A percentile compares a stretch with the other conserved stretches of the same genome.
phyloP scores from a whole-genome alignment of 2,113 vertebrate species.

The Urocitellus parryii region DNA sequence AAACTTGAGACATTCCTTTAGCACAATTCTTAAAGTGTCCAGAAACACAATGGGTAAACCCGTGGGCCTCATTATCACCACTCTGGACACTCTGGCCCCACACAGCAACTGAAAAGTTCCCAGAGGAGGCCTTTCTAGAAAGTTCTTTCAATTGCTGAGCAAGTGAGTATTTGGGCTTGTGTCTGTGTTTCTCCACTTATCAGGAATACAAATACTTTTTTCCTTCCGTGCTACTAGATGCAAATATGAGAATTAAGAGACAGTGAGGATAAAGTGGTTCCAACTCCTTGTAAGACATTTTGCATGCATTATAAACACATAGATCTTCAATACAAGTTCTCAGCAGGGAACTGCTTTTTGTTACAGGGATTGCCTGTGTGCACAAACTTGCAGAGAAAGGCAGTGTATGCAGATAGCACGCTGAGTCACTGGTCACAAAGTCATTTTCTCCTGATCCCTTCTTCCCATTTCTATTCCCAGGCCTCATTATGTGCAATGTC shows the following conservation, averaged over 20 bases:
- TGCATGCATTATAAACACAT: fast-evolving
- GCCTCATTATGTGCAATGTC: not conserved
- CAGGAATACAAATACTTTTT: not conserved
- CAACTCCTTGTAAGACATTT: not conserved
- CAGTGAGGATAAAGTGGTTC: not conserved
- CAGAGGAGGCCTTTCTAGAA: constrained; percentile 47
- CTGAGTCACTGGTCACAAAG: not conserved
- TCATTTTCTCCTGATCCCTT: not conserved
- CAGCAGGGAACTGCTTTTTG: not conserved
- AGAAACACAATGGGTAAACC: not conserved
- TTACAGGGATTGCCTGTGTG: not conserved
- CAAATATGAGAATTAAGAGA: not conserved
- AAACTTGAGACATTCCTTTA: not conserved
- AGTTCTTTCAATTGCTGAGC: not conserved
- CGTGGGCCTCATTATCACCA: not conserved
- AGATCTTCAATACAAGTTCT: not conserved
- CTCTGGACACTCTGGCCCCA: not conserved
- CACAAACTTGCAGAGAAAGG: not conserved
- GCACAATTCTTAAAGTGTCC: not conserved
- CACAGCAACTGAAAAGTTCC: not conserved
- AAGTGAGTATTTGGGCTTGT: not conserved
- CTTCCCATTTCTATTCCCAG: not conserved
- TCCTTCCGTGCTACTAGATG: not conserved
- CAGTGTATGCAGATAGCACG: not conserved
- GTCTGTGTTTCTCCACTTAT: not conserved